Conservation (phyloP, 2,888 invertebrate genomes). For the Neelides folsomi region DNA sequence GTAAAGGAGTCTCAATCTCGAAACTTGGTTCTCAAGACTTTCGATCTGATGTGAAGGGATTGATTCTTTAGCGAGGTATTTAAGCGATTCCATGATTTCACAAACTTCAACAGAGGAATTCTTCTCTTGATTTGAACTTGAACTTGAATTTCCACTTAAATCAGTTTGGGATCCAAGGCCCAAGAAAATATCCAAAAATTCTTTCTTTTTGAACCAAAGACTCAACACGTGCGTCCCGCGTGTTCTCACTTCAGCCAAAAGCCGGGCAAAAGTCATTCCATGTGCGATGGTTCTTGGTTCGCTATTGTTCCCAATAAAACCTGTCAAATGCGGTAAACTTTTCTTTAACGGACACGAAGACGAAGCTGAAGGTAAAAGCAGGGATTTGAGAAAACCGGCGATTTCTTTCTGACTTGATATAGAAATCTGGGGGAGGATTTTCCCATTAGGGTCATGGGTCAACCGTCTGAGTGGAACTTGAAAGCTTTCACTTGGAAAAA, state of each 20-base stretch:
- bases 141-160: constrained; percentile 36
- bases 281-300: constrained; percentile 16
- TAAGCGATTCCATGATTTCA: no score
- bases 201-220: constrained; percentile 29
- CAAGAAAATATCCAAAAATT: constrained; percentile 12
- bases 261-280: constrained; percentile 36
- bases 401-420: no score
- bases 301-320: no score
- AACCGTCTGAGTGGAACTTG: no score
- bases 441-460: no score
- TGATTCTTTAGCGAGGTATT: constrained; percentile 37
- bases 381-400: no score
- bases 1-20: constrained; percentile 37
- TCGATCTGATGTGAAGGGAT: constrained; percentile 35
- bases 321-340: no score
- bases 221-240: constrained; percentile 35
- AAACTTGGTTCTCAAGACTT: constrained; percentile 36
- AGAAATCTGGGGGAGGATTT: no score
- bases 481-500: no score
- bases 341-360: no score
- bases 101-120: no score
- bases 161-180: constrained; percentile 32
- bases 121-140: constrained; percentile 35
- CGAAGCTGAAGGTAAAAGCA: no score
- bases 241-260: constrained; percentile 38